Conservation (phyloP, 2,888 invertebrate species). For the Himalopsyche anomala region DNA sequence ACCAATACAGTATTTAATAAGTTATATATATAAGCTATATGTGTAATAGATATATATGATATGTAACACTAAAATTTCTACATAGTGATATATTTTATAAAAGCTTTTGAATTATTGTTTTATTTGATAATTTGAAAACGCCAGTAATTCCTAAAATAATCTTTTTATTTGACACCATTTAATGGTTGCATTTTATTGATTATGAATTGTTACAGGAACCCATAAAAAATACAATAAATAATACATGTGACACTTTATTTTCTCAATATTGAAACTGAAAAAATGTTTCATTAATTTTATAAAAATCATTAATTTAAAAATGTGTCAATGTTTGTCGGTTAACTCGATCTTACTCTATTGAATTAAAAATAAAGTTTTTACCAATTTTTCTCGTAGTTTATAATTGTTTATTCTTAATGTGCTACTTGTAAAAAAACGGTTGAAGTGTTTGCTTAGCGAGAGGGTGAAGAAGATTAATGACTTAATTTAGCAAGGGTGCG, state of each 20-base stretch:
- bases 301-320: conserved; percentile 33
- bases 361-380: not conserved
- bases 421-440: conserved; percentile 60
- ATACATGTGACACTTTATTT: not conserved
- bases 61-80: too few species aligned
- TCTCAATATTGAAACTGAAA: not conserved
- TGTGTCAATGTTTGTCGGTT: not conserved
- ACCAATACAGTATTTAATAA: too few species aligned
- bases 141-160: too few species aligned
- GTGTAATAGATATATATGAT: too few species aligned
- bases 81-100: too few species aligned
- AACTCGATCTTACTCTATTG: not conserved
- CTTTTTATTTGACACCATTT: too few species aligned
- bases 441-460: conserved; percentile 35
- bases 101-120: too few species aligned
- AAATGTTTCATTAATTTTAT: not conserved
- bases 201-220: not conserved
- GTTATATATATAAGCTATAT: too few species aligned
- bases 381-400: not conserved
- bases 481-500: conserved; percentile 42
- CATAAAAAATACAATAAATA: conserved; percentile 56
- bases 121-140: too few species aligned
- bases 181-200: too few species aligned
- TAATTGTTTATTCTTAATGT: conserved; percentile 5
- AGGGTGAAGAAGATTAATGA: conserved; percentile 14